Percentiles rank a stretch among this genome's conserved stretches.
These are phyloP conservation scores for Drosophila jambulina DNA, from an alignment of 1,140 invertebrate genomes.

Conservation along the genomic window DNA sequence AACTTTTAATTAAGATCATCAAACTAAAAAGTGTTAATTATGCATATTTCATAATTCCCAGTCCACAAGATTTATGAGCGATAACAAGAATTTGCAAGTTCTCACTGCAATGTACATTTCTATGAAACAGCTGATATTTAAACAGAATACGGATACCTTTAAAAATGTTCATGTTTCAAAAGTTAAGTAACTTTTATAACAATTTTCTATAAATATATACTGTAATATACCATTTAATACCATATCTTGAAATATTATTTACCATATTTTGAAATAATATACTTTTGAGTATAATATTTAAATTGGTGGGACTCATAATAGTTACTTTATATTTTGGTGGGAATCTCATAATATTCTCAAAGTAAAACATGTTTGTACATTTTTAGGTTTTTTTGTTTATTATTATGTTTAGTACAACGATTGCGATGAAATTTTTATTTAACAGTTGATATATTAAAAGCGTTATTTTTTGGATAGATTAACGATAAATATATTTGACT, in stretches of 20 bases:
- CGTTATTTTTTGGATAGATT: slow-evolving; percentile 21
- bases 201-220: too few relatives aligned
- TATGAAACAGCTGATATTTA: background rate
- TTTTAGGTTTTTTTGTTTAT: slow-evolving; percentile 7
- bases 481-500: slow-evolving; percentile 46
- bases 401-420: slow-evolving; percentile 34
- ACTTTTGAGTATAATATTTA: background rate
- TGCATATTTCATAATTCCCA: too few relatives aligned
- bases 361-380: background rate
- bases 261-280: too few relatives aligned
- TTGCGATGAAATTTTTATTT: slow-evolving; percentile 38
- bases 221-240: too few relatives aligned
- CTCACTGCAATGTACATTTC: background rate
- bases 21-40: too few relatives aligned
- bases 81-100: background rate
- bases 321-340: background rate
- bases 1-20: too few relatives aligned
- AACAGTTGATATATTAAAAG: slow-evolving; percentile 49
- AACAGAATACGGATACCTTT: background rate
- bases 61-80: background rate
- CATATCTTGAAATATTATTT: too few relatives aligned
- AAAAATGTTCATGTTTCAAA: background rate
- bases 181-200: too few relatives aligned
- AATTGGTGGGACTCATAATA: background rate
- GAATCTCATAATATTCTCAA: background rate